Conservation (phyloP, 1,140 invertebrate genomes). For the Zaprionus tsacasi region DNA sequence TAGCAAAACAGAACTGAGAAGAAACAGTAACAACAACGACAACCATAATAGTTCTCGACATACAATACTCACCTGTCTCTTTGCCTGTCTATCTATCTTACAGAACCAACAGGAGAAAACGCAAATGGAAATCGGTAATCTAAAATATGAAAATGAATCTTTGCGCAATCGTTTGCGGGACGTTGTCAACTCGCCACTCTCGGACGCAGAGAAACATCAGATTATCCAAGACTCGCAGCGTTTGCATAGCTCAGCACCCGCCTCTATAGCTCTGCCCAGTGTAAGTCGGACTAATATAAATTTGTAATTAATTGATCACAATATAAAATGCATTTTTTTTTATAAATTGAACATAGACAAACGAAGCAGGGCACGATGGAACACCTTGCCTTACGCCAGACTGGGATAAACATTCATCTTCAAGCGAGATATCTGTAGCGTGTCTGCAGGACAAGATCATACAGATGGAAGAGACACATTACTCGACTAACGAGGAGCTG, state of each 20-base stretch:
- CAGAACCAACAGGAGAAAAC: slow-evolving; percentile 86
- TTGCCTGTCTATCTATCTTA: slow-evolving; percentile 28
- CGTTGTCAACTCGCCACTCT: slow-evolving; percentile 91
- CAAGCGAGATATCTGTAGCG: slow-evolving; percentile 95
- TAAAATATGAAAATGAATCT: slow-evolving; percentile 90
- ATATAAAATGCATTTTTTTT: neutral
- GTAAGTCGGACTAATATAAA: slow-evolving; percentile 81
- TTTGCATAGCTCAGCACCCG: slow-evolving; percentile 87
- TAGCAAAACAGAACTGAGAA: neutral
- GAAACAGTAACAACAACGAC: neutral
- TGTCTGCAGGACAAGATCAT: slow-evolving; percentile 96
- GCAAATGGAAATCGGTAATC: slow-evolving; percentile 87
- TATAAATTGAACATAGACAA: slow-evolving; percentile 33
- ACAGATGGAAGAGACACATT: slow-evolving; percentile 88
- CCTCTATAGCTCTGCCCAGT: slow-evolving; percentile 87
- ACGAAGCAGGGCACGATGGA: slow-evolving; percentile 77
- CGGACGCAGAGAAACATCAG: slow-evolving; percentile 92
- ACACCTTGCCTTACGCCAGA: slow-evolving; percentile 89
- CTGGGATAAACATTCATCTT: slow-evolving; percentile 95
- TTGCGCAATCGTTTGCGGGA: slow-evolving; percentile 90
- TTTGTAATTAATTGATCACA: neutral
- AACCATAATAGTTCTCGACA: neutral
- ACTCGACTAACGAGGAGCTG: slow-evolving; percentile 96
- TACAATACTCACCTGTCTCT: slow-evolving; percentile 22
- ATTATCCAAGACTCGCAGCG: slow-evolving; percentile 89